Conservation (phyloP, 1,140 invertebrate genomes). For the Patella vulgata region DNA sequence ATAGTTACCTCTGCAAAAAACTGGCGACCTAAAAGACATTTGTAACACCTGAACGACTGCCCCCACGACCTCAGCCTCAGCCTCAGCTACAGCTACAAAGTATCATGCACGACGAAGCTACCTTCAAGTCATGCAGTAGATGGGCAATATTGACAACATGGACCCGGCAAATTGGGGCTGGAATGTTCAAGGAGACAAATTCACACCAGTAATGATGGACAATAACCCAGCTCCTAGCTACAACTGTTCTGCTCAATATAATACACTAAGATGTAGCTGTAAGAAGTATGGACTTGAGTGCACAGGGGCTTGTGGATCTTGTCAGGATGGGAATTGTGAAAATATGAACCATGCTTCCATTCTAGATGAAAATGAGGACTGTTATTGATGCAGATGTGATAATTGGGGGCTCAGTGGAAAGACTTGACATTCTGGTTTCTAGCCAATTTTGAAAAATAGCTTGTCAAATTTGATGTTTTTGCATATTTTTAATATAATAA, state of each 20-base stretch:
- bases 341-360: no score
- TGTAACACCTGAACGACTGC: not conserved
- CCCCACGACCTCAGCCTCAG: no score
- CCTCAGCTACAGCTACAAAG: not conserved
- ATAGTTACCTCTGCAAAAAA: not conserved
- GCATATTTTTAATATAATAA: no score
- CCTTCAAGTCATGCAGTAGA: not conserved
- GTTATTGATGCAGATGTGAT: no score
- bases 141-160: not conserved
- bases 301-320: slow-evolving; percentile 25
- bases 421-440: no score
- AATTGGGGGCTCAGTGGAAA: no score
- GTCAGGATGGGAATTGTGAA: no score
- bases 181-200: slow-evolving; percentile 14
- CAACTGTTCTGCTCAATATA: slow-evolving; percentile 34
- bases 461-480: no score
- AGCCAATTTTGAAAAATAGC: no score
- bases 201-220: slow-evolving; percentile 21
- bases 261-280: slow-evolving; percentile 30
- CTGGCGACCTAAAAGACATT: not conserved
- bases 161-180: slow-evolving; percentile 30
- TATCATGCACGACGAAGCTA: slow-evolving; percentile 2
- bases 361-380: no score
- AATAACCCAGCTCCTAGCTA: slow-evolving; percentile 31
- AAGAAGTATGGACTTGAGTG: slow-evolving; percentile 29